Evolutionary conservation across 2,888 invertebrate species (phyloP).

Genomic region (Ischnus inquisitorius): DNA sequence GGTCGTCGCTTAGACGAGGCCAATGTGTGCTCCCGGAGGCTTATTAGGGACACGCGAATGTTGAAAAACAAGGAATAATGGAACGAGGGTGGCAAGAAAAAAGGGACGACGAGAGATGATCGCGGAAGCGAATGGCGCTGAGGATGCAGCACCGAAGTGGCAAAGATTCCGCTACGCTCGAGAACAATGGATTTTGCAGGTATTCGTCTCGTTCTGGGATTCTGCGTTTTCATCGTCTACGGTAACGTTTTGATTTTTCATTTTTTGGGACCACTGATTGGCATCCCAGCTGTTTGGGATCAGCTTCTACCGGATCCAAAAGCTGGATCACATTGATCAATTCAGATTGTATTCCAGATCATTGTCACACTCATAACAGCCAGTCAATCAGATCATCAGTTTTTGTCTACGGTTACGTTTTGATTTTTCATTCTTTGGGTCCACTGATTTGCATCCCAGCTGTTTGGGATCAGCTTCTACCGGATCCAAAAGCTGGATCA

Average conservation of each 20-base stretch:
- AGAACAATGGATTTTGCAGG: conserved; percentile 44
- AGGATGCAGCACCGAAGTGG: conserved; percentile 30
- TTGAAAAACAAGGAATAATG: conserved; percentile 37
- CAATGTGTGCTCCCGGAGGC: conserved; percentile 64
- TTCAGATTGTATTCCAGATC: too few species aligned
- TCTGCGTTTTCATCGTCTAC: not conserved
- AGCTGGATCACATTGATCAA: too few species aligned
- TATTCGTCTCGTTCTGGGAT: conserved; percentile 38
- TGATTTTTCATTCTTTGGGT: too few species aligned
- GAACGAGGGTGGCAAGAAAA: not conserved
- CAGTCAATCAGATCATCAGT: too few species aligned
- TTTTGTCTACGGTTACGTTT: too few species aligned
- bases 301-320: too few species aligned
- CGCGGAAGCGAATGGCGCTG: not conserved
- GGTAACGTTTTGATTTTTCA: not conserved
- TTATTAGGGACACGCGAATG: conserved; percentile 58
- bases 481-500: too few species aligned
- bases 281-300: too few species aligned
- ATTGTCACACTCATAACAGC: too few species aligned
- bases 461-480: too few species aligned
- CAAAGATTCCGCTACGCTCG: conserved; percentile 8
- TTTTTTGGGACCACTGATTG: too few species aligned
- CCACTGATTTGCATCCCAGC: too few species aligned
- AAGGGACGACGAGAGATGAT: not conserved
- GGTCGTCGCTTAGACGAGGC: conserved; percentile 69